Conservation (phyloP, 2,113 vertebrate species). For the Nipponia nippon region DNA sequence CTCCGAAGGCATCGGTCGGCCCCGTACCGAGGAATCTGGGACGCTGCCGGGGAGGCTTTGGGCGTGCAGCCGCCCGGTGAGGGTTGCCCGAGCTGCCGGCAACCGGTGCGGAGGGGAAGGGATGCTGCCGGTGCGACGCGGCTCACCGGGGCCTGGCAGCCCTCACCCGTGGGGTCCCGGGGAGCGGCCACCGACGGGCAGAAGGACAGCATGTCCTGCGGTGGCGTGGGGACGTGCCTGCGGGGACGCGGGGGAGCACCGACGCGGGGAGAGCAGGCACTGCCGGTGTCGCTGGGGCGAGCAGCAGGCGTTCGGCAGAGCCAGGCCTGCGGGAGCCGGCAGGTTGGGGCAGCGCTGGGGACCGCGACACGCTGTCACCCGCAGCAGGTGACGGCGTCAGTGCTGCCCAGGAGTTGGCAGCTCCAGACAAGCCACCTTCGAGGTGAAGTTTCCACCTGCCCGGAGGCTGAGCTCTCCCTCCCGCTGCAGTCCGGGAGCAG, state of each 20-base stretch:
- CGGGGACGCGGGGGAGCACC: background rate
- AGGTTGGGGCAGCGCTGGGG: background rate
- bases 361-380: background rate
- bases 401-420: background rate
- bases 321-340: background rate
- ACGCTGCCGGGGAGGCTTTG: background rate
- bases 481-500: background rate
- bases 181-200: background rate
- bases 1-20: background rate
- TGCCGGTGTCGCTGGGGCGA: background rate
- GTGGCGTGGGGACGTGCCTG: conserved; percentile 13
- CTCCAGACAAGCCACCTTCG: background rate
- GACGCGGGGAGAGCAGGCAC: background rate
- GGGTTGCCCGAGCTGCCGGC: background rate
- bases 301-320: background rate
- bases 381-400: background rate
- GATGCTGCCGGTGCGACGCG: background rate
- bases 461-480: background rate
- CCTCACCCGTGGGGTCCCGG: background rate
- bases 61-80: background rate
- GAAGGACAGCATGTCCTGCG: conserved; percentile 20
- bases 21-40: background rate
- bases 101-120: background rate
- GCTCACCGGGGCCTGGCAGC: background rate
- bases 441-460: background rate